A percentile compares a stretch with the other conserved stretches of the same genome.
Evolutionary conservation across 2,113 vertebrate species (phyloP).

Genomic region (Lipophrys pholis): DNA sequence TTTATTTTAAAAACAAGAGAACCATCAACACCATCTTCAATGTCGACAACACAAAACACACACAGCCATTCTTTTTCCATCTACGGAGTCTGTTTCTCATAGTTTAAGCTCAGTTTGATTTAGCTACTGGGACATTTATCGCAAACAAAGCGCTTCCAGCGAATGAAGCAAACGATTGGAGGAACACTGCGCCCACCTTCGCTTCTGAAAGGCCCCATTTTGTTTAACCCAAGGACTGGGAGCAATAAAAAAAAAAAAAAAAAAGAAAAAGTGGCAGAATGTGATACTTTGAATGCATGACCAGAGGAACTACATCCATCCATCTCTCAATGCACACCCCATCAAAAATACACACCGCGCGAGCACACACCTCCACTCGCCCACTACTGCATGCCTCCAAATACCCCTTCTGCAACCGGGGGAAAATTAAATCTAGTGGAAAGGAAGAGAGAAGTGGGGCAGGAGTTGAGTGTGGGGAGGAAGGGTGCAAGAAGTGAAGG

Average conservation of each 20-base stretch:
- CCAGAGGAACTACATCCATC: conserved; percentile 58
- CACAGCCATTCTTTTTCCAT: conserved; percentile 4
- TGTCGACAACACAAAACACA: not conserved
- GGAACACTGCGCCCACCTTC: conserved; percentile 9
- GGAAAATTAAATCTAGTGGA: conserved; percentile 53
- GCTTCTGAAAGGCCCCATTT: conserved; percentile 48
- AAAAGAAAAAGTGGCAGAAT: conserved; percentile 71
- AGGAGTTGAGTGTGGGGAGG: conserved; percentile 8
- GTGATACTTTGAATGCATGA: conserved; percentile 60
- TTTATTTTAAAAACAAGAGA: not conserved
- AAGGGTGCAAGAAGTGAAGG: conserved; percentile 27
- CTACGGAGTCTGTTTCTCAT: conserved; percentile 61
- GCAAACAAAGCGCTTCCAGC: conserved; percentile 63
- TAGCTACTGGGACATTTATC: conserved; percentile 80
- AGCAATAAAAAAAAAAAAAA: conserved; percentile 65
- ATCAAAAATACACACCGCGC: not conserved
- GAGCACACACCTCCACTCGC: not conserved
- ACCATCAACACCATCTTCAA: not conserved
- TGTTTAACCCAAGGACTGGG: conserved; percentile 74
- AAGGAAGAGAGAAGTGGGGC: conserved; percentile 36
- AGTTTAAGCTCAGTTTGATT: conserved; percentile 57
- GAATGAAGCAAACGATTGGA: conserved; percentile 55
- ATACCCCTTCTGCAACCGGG: conserved; percentile 30
- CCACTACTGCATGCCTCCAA: not conserved
- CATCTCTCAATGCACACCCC: conserved; percentile 21